phyloP scores from a whole-genome alignment of 2,113 vertebrate species.

The Stomatorhinus ivindoensis region DNA sequence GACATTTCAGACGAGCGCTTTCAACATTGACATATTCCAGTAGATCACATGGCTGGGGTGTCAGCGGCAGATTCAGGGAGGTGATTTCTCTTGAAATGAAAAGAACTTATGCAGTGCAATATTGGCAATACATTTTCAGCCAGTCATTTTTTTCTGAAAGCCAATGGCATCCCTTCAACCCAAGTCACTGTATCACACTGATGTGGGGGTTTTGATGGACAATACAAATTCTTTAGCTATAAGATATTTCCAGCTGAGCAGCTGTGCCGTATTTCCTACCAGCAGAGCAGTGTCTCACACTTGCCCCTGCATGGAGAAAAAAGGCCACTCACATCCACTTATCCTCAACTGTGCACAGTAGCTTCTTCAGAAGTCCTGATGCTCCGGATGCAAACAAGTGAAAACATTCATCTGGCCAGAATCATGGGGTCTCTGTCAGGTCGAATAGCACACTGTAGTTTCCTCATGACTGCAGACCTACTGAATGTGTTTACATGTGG shows the following conservation, averaged over 20 bases:
- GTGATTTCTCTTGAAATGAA: constrained; percentile 2
- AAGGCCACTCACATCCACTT: neutral
- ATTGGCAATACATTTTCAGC: neutral
- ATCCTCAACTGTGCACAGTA: neutral
- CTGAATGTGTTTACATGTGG: neutral
- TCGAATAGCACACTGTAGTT: neutral
- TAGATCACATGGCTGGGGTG: neutral
- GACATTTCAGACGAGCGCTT: neutral
- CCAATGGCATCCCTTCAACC: neutral
- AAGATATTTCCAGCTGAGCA: constrained; percentile 5
- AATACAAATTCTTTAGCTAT: neutral
- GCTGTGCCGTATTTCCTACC: neutral
- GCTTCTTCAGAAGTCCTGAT: neutral
- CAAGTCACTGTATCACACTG: neutral
- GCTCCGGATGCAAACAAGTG: neutral
- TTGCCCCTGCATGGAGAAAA: neutral
- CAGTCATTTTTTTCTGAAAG: neutral
- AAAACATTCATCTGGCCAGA: neutral
- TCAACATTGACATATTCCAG: neutral
- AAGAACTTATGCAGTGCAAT: neutral
- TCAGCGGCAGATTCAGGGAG: neutral
- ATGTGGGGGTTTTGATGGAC: neutral
- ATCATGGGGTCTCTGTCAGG: neutral
- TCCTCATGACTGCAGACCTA: neutral
- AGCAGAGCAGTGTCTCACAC: neutral